phyloP scores from a whole-genome alignment of 2,797 vertebrate species.

The Lagorchestes hirsutus region DNA sequence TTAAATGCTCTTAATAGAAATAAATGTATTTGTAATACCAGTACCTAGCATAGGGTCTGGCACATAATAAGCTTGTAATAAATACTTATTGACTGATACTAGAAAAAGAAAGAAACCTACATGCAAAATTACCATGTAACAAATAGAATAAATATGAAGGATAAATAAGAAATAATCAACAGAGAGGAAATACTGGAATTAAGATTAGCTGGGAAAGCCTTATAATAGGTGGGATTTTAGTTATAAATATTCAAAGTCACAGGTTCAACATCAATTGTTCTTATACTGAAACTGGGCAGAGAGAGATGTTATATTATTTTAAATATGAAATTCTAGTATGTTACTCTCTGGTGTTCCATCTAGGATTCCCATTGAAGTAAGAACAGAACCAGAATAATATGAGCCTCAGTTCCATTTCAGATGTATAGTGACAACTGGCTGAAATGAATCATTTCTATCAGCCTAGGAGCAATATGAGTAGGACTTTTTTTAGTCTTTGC shows the following conservation, averaged over 20 bases:
- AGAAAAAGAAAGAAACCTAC: not conserved
- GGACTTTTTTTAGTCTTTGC: conserved; percentile 43
- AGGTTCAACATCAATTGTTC: not conserved
- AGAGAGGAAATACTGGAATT: not conserved
- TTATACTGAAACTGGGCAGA: not conserved
- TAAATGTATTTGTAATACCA: not conserved
- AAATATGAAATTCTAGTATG: not conserved
- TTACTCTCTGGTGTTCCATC: not conserved
- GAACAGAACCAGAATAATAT: not conserved
- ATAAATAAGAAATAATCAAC: not conserved
- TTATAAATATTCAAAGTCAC: not conserved
- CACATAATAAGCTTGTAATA: not conserved
- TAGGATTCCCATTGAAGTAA: not conserved
- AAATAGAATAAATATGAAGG: not conserved
- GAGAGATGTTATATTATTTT: not conserved
- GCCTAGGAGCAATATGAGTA: conserved; percentile 58
- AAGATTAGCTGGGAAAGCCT: not conserved
- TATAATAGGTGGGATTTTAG: not conserved
- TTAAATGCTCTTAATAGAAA: not conserved
- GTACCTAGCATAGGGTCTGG: not conserved
- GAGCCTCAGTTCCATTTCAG: not conserved
- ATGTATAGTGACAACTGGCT: conserved; percentile 43
- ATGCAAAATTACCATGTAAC: not conserved
- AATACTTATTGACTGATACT: not conserved
- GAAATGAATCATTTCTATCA: conserved; percentile 70